Evolutionary conservation across 1,140 invertebrate species (phyloP), one percentile per base, ranked within the genome.

Genomic region (Orius laevigatus): DNA sequence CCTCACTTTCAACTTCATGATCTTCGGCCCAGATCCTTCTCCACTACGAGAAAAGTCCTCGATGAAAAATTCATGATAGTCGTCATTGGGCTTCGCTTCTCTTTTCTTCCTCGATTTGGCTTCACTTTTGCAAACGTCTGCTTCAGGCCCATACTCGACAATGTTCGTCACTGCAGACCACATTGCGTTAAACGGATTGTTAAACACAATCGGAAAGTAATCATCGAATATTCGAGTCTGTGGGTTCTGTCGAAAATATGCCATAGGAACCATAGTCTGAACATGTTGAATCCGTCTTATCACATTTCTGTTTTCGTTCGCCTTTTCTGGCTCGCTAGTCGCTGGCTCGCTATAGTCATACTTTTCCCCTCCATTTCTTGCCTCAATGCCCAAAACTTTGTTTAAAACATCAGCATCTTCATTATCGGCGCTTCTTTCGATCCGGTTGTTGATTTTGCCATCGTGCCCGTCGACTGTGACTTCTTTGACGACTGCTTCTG

Each of bases 1-100:
- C 42, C 74, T 66, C 6, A 81, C 77, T 58, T 71, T 75, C 6
- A 81, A 54, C 52, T 67, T 69, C 49, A 78, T 73, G 20, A 80
- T 78, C 44, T 76, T 74, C 46, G 78, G 74, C 3, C 76, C 75
- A 46, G 33, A 40, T 9, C 10, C 38, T 25, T 15, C 39, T 6
- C 34, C 15, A 6, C 38, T 25, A 19, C 40, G 20, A 8, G 43
- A 25, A n/a, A 32, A 16, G 25, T 45, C 43, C 32, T 45, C 52
- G 20, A 33, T 12, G 16, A 46, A 48, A 32, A 45, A 45, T n/a
- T 45, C 43, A 6, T 45, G 43, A 31, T 45, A 45, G 2, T 18
- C 25, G 34, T 10, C 33, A 16, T 18, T 44, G 16, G 42, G 34
- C 5, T 43, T 14, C 9, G 10, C 36, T 36, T 47, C 32, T 32